These are phyloP conservation scores for Lepus europaeus DNA, from an alignment of 2,113 vertebrate species.

Conservation along the genomic window DNA sequence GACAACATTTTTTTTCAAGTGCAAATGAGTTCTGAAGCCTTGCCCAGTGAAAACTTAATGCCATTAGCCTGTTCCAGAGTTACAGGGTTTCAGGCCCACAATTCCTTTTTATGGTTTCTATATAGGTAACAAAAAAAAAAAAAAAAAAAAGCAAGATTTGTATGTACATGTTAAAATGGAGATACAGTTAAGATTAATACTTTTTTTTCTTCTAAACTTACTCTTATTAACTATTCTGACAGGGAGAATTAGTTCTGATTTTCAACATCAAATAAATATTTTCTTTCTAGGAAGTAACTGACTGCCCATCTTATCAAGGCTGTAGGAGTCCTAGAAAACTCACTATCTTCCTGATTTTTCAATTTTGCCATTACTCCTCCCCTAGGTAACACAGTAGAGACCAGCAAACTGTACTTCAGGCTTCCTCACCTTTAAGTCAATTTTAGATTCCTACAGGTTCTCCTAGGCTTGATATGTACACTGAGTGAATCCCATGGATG, in stretches of 20 bases:
- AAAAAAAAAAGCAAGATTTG: neutral
- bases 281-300: neutral
- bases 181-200: neutral
- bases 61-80: neutral
- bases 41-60: neutral
- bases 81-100: neutral
- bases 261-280: neutral
- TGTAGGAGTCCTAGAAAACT: neutral
- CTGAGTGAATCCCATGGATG: neutral
- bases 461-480: neutral
- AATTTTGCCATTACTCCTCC: neutral
- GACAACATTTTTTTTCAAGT: neutral
- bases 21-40: constrained; percentile 44
- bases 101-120: neutral
- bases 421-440: neutral
- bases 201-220: neutral
- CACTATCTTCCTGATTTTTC: neutral
- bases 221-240: neutral
- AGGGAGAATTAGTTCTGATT: constrained; percentile 23
- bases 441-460: neutral
- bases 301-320: neutral
- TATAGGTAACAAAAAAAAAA: neutral
- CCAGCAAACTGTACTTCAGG: neutral
- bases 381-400: neutral
- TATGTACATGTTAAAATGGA: neutral